These are phyloP conservation scores for Lymantria monacha DNA, from an alignment of 2,888 invertebrate species.

Conservation along the genomic window DNA sequence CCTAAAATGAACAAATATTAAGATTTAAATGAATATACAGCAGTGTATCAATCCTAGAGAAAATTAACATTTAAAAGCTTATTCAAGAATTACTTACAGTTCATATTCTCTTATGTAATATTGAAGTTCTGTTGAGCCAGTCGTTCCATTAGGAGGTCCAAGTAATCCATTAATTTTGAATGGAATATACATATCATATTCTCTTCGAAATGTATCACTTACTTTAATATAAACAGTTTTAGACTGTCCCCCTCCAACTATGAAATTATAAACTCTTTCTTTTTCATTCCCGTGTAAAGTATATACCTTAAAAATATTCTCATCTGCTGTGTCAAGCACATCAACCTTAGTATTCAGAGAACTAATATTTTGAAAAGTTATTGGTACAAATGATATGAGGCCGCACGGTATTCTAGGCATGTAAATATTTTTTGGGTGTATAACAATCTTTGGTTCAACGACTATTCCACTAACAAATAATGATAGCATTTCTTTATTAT, in stretches of 20 bases:
- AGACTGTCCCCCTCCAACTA: slow-evolving; percentile 58
- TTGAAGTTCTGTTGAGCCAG: slow-evolving; percentile 54
- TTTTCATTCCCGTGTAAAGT: slow-evolving; percentile 62
- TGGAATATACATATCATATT: slow-evolving; percentile 82
- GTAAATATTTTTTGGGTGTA: slow-evolving; percentile 75
- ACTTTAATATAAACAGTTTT: slow-evolving; percentile 67
- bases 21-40: background rate
- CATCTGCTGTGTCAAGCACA: slow-evolving; percentile 58
- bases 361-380: slow-evolving; percentile 64
- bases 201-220: slow-evolving; percentile 61
- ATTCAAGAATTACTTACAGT: slow-evolving; percentile 40
- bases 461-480: slow-evolving; percentile 73
- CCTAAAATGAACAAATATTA: slow-evolving; percentile 39
- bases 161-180: slow-evolving; percentile 81
- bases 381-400: slow-evolving; percentile 63
- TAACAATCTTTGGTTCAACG: slow-evolving; percentile 71
- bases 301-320: slow-evolving; percentile 65
- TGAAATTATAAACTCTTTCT: slow-evolving; percentile 51
- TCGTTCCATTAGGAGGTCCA: slow-evolving; percentile 71
- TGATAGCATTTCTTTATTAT: slow-evolving; percentile 67
- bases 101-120: slow-evolving; percentile 59
- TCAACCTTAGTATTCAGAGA: slow-evolving; percentile 50
- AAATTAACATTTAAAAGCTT: background rate
- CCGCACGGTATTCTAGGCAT: slow-evolving; percentile 71
- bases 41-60: background rate